Evolutionary conservation across 2,113 vertebrate species (phyloP).

Genomic region (Phalacrocorax pelagicus): DNA sequence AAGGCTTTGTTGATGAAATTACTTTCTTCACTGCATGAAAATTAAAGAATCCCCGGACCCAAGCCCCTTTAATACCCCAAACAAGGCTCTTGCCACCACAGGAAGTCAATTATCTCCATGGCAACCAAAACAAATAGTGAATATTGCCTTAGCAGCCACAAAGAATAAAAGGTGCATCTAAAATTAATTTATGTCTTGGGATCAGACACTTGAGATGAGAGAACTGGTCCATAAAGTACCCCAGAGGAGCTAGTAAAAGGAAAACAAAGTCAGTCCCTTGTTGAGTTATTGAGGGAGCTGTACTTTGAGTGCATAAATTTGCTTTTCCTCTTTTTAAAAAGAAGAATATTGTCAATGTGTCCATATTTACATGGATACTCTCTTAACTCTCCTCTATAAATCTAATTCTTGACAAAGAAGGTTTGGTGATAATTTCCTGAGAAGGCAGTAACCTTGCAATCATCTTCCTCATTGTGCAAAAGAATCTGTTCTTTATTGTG

Average conservation of each 20-base stretch:
- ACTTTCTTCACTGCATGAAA: conserved; percentile 66
- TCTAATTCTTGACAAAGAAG: conserved; percentile 28
- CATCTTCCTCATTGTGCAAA: background rate
- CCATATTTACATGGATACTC: conserved; percentile 39
- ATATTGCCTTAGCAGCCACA: conserved; percentile 66
- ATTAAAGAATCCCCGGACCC: conserved; percentile 64
- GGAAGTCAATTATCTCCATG: conserved; percentile 77
- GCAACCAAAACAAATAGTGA: conserved; percentile 77
- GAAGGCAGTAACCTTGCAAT: conserved; percentile 8
- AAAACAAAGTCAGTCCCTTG: conserved; percentile 62
- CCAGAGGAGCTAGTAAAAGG: conserved; percentile 66
- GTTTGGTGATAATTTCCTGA: conserved; percentile 31
- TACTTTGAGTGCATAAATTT: conserved; percentile 44
- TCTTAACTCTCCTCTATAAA: conserved; percentile 39
- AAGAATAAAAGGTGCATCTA: conserved; percentile 74
- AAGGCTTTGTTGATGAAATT: conserved; percentile 62
- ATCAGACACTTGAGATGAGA: conserved; percentile 73
- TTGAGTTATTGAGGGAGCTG: conserved; percentile 35
- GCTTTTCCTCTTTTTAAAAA: conserved; percentile 5
- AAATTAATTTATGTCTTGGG: conserved; percentile 77
- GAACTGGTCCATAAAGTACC: conserved; percentile 69
- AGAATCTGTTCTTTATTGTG: conserved; percentile 2
- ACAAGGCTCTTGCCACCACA: conserved; percentile 60
- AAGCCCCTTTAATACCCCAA: conserved; percentile 64
- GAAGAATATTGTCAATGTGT: background rate